Conservation (phyloP, 2,113 vertebrate species). For the Hemiscyllium ocellatum region DNA sequence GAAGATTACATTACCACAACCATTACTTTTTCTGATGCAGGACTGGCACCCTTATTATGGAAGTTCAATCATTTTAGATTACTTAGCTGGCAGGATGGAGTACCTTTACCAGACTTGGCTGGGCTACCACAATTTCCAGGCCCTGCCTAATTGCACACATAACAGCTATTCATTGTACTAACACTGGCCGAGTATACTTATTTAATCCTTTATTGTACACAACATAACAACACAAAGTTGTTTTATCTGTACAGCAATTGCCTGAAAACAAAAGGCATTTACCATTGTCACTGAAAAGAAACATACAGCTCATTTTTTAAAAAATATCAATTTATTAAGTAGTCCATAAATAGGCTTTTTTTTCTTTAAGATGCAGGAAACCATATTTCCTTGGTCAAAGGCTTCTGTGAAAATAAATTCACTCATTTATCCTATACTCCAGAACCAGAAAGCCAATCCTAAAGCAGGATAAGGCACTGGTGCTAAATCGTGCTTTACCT, state of each 20-base stretch:
- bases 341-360: slow-evolving; percentile 55
- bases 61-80: slow-evolving; percentile 33
- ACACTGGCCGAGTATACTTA: slow-evolving; percentile 56
- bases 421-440: slow-evolving; percentile 49
- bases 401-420: slow-evolving; percentile 65
- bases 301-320: slow-evolving; percentile 62
- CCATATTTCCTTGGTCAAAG: slow-evolving; percentile 62
- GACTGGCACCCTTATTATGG: slow-evolving; percentile 25
- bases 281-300: slow-evolving; percentile 68
- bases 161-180: slow-evolving; percentile 46
- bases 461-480: slow-evolving; percentile 73
- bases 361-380: slow-evolving; percentile 56
- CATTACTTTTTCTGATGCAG: slow-evolving; percentile 34
- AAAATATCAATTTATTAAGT: slow-evolving; percentile 81
- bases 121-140: slow-evolving; percentile 32
- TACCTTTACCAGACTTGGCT: background rate
- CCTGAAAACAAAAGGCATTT: slow-evolving; percentile 72
- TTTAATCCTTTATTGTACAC: slow-evolving; percentile 80
- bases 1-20: slow-evolving; percentile 36
- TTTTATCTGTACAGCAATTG: slow-evolving; percentile 77
- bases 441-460: slow-evolving; percentile 58
- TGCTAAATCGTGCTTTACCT: slow-evolving; percentile 60
- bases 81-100: slow-evolving; percentile 28
- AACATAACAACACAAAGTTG: slow-evolving; percentile 83
- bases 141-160: slow-evolving; percentile 35